These are phyloP conservation scores for Poecilia velifera DNA, from an alignment of 2,797 vertebrate species.

Conservation along the genomic window DNA sequence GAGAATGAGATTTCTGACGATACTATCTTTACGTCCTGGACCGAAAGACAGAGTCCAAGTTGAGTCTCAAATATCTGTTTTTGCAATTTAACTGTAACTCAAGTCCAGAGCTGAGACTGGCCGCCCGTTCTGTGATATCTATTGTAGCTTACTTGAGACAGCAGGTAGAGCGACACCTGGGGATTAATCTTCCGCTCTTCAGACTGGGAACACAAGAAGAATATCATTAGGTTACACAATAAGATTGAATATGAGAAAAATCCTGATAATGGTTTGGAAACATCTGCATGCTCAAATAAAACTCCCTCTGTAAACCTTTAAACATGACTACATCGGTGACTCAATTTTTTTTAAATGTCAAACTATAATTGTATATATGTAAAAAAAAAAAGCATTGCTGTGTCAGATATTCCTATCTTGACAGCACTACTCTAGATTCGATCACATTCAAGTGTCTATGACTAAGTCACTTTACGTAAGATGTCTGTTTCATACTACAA, in stretches of 20 bases:
- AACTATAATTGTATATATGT: not conserved
- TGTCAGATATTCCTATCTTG: not conserved
- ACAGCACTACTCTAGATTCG: not conserved
- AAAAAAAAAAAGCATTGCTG: not conserved
- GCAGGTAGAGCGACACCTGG: constrained; percentile 94
- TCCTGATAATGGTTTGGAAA: not conserved
- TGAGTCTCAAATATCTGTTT: not conserved
- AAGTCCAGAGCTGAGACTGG: not conserved
- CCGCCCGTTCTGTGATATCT: too few species aligned
- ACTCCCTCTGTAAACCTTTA: not conserved
- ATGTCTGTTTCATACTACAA: constrained; percentile 12
- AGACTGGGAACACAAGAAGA: constrained; percentile 70
- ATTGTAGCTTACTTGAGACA: constrained; percentile 90
- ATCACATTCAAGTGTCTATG: not conserved
- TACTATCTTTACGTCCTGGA: not conserved
- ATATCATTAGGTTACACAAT: not conserved
- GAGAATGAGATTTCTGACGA: not conserved
- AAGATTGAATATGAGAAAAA: not conserved
- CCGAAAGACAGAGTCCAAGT: not conserved
- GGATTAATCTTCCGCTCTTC: constrained; percentile 94
- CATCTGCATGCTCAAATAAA: not conserved
- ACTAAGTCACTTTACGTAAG: not conserved
- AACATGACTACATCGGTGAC: not conserved
- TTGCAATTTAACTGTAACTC: not conserved
- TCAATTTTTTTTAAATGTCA: not conserved